Evolutionary conservation across 1,140 invertebrate genomes (phyloP), one percentile per base, ranked within the genome.

Genomic region (Temnothorax longispinosus): DNA sequence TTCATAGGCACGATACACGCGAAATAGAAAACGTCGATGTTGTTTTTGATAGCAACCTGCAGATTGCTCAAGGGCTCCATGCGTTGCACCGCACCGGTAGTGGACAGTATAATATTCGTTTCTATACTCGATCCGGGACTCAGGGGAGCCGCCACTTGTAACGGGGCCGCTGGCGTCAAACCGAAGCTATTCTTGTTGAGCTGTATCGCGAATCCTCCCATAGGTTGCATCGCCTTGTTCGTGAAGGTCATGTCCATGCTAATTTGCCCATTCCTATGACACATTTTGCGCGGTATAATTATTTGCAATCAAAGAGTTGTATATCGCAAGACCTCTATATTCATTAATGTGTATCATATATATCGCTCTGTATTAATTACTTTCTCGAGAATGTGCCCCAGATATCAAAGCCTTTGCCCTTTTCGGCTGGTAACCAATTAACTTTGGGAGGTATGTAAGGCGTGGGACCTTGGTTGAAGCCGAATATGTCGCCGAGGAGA

Each of bases 141-240:
- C 64, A 99, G 93, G 18, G 98, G 97, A 78, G 97, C 97, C 35
- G 96, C 95, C 35, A 99, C 97, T 92, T 98, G 97, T 76, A 99
- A 94, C 0, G 98, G 97, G 52, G 97, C 96, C 7, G 97, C 97
- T 64, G 99, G 99, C 89, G 97, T 97, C 71, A 99, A 94, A 56
- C 99, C 99, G 96, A 99, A 99, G 95, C 99, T 99, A 95, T 99
- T 99, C 96, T 99, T 99, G 95, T 99, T 99, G 88, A 99, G 97
- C 94, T 99, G 99, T 94, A 99, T 98, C 44, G 99, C 99, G 96
- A 99, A 99, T 10, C 97, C 98, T 89, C 96, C 97, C 98, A 99
- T 99, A 18, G 99, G 97, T 93, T 99, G 99, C 98, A 99, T 99
- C 2, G 99, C 99, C 96, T 99, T 99, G 95, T 99, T 99, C 56